Evolutionary conservation across 1,140 invertebrate genomes (phyloP).

Genomic region (Thereuonema tuberculata): DNA sequence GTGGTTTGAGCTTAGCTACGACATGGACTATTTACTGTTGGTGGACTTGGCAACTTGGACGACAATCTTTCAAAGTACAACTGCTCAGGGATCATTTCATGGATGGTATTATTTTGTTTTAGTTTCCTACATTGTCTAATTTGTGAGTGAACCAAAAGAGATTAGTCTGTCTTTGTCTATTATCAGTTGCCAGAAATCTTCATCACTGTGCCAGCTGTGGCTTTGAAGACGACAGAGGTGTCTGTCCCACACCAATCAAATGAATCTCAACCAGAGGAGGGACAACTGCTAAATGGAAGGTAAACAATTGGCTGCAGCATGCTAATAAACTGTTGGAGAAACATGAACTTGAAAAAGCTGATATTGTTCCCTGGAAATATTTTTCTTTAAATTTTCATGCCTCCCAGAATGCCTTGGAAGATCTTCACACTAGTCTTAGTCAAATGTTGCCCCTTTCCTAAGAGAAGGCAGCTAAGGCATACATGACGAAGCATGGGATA

Average conservation of each 20-base stretch:
- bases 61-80: too few species aligned
- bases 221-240: too few species aligned
- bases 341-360: too few species aligned
- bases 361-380: too few species aligned
- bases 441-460: not conserved
- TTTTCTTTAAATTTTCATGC: too few species aligned
- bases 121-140: conserved; percentile 10
- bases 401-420: not conserved
- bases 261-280: too few species aligned
- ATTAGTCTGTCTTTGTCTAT: not conserved
- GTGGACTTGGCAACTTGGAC: conserved; percentile 20
- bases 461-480: not conserved
- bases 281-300: too few species aligned
- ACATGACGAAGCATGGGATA: not conserved
- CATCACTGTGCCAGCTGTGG: too few species aligned
- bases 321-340: not conserved
- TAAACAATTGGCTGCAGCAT: not conserved
- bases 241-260: not conserved
- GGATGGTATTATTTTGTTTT: conserved; percentile 19
- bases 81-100: too few species aligned
- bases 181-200: too few species aligned
- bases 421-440: too few species aligned
- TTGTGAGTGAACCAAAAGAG: not conserved
- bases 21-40: conserved; percentile 17
- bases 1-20: conserved; percentile 14